Evolutionary conservation across 2,888 invertebrate genomes (phyloP), one percentile per base, ranked within the genome.

Genomic region (Polia nebulosa): DNA sequence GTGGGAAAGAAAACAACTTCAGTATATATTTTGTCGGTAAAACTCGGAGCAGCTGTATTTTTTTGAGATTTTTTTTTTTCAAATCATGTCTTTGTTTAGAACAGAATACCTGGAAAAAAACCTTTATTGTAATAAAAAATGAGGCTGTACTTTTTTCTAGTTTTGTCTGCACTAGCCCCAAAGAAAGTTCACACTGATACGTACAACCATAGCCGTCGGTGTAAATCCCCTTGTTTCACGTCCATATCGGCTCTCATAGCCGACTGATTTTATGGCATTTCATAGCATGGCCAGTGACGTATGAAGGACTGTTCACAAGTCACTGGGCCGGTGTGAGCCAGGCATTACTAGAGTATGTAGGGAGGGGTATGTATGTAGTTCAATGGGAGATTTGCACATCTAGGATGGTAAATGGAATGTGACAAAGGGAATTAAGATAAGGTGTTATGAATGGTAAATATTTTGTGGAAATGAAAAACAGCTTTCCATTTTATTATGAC

Each of bases 241-340:
- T 63, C 73, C 85, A 80, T 89, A 90, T 89, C 89, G 77, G 84
- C 67, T 72, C 75, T 88, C 85, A 88, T 85, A 82, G 85, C 49
- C 80, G 86, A 88, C 81, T 87, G 85, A 77, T 81, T 91, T 91
- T 89, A 90, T 87, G 83, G 85, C 82, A 85, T 82, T 84, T 83
- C 83, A 85, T 83, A 81, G 70, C 76, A 66, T 57, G 75, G 53
- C 55, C 68, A 78, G 70, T 82, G 84, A 85, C 70, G 83, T 82
- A 81, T 80, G 68, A 75, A 68, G 60, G 56, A 80, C 78, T 81
- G 78, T 84, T 71, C 72, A 82, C 87, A 86, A 79, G 63, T 82
- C 84, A 84, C 72, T 87, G 82, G 68, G 72, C 67, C 22, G 57
- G 52, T 72, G 70, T 70, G 49, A 49, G 47, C 60, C 59, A 58